A percentile compares a stretch with the other conserved stretches of the same genome.
Evolutionary conservation across 2,113 vertebrate genomes (phyloP).

Genomic region (Phoenicopterus ruber): DNA sequence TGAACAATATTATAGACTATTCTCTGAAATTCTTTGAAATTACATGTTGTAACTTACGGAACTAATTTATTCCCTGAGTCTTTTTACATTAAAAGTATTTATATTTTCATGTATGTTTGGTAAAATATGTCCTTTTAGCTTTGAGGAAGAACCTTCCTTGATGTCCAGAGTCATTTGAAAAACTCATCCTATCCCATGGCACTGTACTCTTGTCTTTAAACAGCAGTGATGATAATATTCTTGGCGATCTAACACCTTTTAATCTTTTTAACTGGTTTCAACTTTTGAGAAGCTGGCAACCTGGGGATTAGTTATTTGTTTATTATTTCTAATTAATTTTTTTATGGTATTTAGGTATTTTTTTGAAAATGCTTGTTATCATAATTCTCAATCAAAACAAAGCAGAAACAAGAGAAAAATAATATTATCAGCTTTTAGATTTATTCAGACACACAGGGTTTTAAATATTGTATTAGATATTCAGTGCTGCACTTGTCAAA

Average conservation of each 20-base stretch:
- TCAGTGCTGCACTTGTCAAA: not conserved
- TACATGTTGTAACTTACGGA: not conserved
- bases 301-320: not conserved
- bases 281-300: not conserved
- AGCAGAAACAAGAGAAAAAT: not conserved
- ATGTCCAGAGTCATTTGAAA: slow-evolving; percentile 3
- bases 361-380: not conserved
- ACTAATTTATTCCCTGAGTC: not conserved
- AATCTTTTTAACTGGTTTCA: not conserved
- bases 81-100: not conserved
- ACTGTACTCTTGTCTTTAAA: not conserved
- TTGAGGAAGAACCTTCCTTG: not conserved
- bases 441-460: not conserved
- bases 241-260: not conserved
- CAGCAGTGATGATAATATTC: not conserved
- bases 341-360: not conserved
- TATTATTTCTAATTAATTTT: not conserved
- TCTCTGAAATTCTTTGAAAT: not conserved
- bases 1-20: not conserved
- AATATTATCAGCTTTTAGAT: not conserved
- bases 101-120: not conserved
- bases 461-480: not conserved
- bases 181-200: not conserved
- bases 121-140: not conserved
- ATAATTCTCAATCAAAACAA: not conserved